Evolutionary conservation across 2,113 vertebrate genomes (phyloP), one percentile per base, ranked within the genome.

Genomic region (Raphicerus campestris): DNA sequence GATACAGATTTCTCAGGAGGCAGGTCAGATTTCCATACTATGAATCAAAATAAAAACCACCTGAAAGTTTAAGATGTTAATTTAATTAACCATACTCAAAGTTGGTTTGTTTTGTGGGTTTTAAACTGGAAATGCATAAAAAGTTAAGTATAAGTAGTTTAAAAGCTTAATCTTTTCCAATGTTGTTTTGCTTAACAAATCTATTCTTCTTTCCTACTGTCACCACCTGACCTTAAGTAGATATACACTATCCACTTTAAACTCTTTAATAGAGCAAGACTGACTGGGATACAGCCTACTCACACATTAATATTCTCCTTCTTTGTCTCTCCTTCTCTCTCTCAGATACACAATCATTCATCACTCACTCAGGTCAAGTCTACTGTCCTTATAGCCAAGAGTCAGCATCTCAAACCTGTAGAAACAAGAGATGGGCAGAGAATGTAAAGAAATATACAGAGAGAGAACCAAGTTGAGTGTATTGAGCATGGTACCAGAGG

Each of bases 141-240:
- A 95, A 81, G 28, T n/a, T n/a, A 95, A 85, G 51, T 75, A 35
- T 49, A 60, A 88, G 51, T 73, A 51, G 8, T 53, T 73, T 49
- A n/a, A 75, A 92, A 73, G 53, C 87, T 89, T 94, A 92, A 60
- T 81, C 22, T 94, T 97, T 80, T 13, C 70, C 63, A 66, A 3
- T 94, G 86, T 63, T 96, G 16, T 91, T 61, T 77, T 97, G 45
- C 2, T 14, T 87, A 61, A 10, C 7, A 11, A 92, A 73, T 28
- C 66, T 80, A 6, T 4, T 58, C 56, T n/a, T 10, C 9, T 24
- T 92, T 58, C 85, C 87, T 39, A 11, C 77, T 77, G 3, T 45
- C 86, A 39, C 77, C 73, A 56, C 28, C 22, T 87, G 47, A 30
- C 3, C 53, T 82, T 86, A 55, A 63, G 35, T 45, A 70, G 49